Percentiles rank a stretch among this genome's conserved stretches.
phyloP scores from a whole-genome alignment of 2,888 invertebrate species.

The Lasioglossum villosulum region DNA sequence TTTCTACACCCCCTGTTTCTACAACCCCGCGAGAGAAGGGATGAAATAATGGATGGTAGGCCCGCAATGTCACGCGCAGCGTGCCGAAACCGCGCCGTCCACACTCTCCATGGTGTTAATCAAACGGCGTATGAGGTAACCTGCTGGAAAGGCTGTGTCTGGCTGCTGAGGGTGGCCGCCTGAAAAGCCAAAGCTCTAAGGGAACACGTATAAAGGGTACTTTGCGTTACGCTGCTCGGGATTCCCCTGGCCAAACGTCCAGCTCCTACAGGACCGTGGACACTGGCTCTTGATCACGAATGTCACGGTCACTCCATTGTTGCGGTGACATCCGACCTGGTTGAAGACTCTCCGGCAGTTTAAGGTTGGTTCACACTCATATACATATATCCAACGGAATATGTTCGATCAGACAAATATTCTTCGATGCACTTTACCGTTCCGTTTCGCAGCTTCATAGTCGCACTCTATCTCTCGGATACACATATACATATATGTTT shows the following conservation, averaged over 20 bases:
- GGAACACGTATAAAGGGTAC: constrained; percentile 30
- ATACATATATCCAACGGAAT: too few relatives aligned
- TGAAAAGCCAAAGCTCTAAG: constrained; percentile 31
- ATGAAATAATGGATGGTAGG: constrained; percentile 78
- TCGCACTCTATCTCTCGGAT: too few relatives aligned
- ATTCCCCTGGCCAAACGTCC: background rate
- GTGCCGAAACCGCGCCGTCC: constrained; percentile 77
- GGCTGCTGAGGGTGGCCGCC: constrained; percentile 15
- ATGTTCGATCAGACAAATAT: too few relatives aligned
- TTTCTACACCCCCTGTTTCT: background rate
- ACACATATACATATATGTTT: too few relatives aligned
- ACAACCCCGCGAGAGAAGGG: constrained; percentile 35
- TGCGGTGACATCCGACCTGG: background rate
- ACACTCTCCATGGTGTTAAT: constrained; percentile 80
- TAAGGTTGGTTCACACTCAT: too few relatives aligned
- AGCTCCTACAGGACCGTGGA: background rate
- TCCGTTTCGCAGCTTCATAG: too few relatives aligned
- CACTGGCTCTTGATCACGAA: background rate
- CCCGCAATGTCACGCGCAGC: constrained; percentile 79
- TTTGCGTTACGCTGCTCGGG: constrained; percentile 26
- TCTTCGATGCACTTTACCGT: too few relatives aligned
- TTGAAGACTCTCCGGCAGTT: background rate
- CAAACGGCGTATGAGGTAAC: constrained; percentile 75
- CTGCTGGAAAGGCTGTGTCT: constrained; percentile 53
- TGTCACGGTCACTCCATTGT: background rate